Evolutionary conservation across 2,888 invertebrate genomes (phyloP).

Genomic region (Endomychus coccineus): DNA sequence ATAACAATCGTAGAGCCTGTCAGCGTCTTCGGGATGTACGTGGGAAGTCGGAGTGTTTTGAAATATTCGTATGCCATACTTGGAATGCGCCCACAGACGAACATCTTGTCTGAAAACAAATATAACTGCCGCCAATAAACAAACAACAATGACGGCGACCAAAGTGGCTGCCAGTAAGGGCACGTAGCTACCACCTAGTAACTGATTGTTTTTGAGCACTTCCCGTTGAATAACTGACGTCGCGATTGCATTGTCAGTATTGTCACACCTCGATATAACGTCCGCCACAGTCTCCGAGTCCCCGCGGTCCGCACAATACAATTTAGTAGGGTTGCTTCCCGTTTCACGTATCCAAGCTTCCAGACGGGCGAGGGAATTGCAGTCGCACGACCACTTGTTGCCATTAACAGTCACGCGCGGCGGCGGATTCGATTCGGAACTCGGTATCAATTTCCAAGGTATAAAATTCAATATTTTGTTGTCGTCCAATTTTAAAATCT

Average conservation of each 20-base stretch:
- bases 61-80: slow-evolving; percentile 69
- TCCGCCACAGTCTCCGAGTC: slow-evolving; percentile 46
- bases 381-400: slow-evolving; percentile 80
- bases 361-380: slow-evolving; percentile 60
- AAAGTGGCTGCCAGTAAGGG: slow-evolving; percentile 66
- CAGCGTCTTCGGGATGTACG: slow-evolving; percentile 43
- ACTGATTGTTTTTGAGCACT: slow-evolving; percentile 54
- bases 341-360: slow-evolving; percentile 64
- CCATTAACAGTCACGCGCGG: slow-evolving; percentile 66
- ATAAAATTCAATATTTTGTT: slow-evolving; percentile 71
- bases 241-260: slow-evolving; percentile 60
- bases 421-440: slow-evolving; percentile 48
- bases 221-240: slow-evolving; percentile 47
- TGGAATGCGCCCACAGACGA: slow-evolving; percentile 70
- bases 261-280: slow-evolving; percentile 54
- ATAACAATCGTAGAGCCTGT: slow-evolving; percentile 72
- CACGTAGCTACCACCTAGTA: slow-evolving; percentile 64
- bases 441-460: slow-evolving; percentile 53
- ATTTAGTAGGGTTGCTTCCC: slow-evolving; percentile 59
- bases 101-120: slow-evolving; percentile 72
- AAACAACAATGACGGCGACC: slow-evolving; percentile 61
- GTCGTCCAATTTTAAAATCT: slow-evolving; percentile 67
- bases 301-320: slow-evolving; percentile 58
- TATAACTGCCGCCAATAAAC: slow-evolving; percentile 60
- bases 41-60: slow-evolving; percentile 52